phyloP scores from a whole-genome alignment of 2,113 vertebrate genomes.

The Cochlearius cochlearius region DNA sequence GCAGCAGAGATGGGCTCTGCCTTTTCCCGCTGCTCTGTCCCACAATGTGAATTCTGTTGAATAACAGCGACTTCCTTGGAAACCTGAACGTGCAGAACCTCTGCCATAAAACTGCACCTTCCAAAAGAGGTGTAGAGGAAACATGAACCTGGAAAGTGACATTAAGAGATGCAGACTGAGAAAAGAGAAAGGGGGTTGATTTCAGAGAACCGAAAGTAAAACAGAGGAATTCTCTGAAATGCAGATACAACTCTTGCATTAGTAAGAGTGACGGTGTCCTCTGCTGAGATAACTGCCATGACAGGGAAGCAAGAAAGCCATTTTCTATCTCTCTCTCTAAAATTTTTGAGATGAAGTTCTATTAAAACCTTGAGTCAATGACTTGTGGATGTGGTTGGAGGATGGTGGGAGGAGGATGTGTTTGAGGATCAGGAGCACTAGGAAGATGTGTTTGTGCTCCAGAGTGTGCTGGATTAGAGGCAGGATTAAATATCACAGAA shows the following conservation, averaged over 20 bases:
- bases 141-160: fast-evolving
- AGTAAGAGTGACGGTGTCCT: neutral
- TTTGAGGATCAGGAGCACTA: neutral
- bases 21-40: neutral
- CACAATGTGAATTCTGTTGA: neutral
- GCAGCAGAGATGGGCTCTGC: neutral
- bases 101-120: fast-evolving
- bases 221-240: neutral
- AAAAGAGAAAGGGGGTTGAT: neutral
- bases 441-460: neutral
- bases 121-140: neutral
- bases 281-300: neutral
- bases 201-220: neutral
- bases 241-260: neutral
- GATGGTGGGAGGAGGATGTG: neutral
- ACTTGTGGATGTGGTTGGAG: neutral
- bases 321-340: neutral
- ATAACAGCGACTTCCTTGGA: neutral
- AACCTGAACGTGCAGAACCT: fast-evolving
- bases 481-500: neutral
- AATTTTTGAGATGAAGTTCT: neutral
- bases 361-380: neutral
- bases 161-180: fast-evolving
- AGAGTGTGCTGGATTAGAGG: neutral
- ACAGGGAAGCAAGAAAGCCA: neutral